phyloP scores from a whole-genome alignment of 2,797 vertebrate species.

The Tiaroga cobitis region DNA sequence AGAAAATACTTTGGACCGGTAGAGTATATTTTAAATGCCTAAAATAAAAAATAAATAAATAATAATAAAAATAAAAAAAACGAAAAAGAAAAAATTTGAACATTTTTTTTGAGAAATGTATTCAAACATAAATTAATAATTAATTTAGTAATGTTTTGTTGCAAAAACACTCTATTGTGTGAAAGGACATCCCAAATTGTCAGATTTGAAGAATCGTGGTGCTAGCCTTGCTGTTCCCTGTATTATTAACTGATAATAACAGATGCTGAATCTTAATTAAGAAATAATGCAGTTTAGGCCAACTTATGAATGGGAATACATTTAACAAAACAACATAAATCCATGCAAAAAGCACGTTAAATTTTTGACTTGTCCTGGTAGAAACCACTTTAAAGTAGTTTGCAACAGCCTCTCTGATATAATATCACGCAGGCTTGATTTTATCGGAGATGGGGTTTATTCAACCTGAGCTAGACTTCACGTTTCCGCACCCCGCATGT shows the following conservation, averaged over 20 bases:
- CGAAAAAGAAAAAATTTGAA: too few species aligned
- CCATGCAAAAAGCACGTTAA: not conserved
- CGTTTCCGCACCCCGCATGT: not conserved
- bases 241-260: too few species aligned
- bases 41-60: not conserved
- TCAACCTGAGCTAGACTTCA: constrained; percentile 24
- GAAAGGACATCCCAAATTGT: not conserved
- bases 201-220: not conserved
- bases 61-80: too few species aligned
- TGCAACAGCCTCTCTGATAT: constrained; percentile 19
- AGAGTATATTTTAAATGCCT: not conserved
- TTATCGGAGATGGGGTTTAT: not conserved
- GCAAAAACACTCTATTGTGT: not conserved
- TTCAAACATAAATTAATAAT: not conserved
- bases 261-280: not conserved
- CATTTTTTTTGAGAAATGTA: not conserved
- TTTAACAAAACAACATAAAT: constrained; percentile 8
- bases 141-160: not conserved
- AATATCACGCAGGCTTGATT: constrained; percentile 20
- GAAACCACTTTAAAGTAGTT: not conserved
- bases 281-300: not conserved
- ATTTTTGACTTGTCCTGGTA: not conserved
- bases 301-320: not conserved
- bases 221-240: not conserved
- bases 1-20: too few species aligned